Evolutionary conservation across 2,888 invertebrate genomes (phyloP).

Genomic region (Dioctria linearis): DNA sequence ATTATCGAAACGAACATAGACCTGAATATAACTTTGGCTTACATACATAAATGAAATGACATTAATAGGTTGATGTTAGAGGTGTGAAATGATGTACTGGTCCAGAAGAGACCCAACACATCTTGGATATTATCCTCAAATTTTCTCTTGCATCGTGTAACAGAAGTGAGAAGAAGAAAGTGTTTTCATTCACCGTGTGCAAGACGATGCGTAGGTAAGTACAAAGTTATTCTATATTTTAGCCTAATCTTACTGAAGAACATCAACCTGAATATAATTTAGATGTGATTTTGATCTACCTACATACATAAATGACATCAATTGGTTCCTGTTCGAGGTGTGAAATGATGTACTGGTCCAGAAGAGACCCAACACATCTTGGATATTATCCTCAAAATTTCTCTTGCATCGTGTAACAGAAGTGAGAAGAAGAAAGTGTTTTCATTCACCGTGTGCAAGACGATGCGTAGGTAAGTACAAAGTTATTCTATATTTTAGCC

Average conservation of each 20-base stretch:
- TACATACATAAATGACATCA: too few species aligned
- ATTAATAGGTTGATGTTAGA: not conserved
- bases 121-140: conserved; percentile 64
- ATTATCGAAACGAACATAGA: not conserved
- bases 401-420: conserved; percentile 58
- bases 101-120: conserved; percentile 62
- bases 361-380: conserved; percentile 65
- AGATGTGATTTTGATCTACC: too few species aligned
- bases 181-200: conserved; percentile 48
- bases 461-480: conserved; percentile 47
- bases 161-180: conserved; percentile 37
- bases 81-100: conserved; percentile 69
- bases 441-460: conserved; percentile 51
- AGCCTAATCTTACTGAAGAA: conserved; percentile 58
- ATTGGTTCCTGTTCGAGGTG: conserved; percentile 60
- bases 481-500: too few species aligned
- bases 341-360: conserved; percentile 68
- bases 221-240: not conserved
- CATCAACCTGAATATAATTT: too few species aligned
- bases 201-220: conserved; percentile 49
- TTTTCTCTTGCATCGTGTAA: conserved; percentile 59
- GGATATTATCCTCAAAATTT: conserved; percentile 60
- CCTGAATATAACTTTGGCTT: too few species aligned
- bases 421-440: conserved; percentile 24
- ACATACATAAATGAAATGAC: too few species aligned